phyloP scores from a whole-genome alignment of 2,888 invertebrate species.

The Lycophotia porphyrea region DNA sequence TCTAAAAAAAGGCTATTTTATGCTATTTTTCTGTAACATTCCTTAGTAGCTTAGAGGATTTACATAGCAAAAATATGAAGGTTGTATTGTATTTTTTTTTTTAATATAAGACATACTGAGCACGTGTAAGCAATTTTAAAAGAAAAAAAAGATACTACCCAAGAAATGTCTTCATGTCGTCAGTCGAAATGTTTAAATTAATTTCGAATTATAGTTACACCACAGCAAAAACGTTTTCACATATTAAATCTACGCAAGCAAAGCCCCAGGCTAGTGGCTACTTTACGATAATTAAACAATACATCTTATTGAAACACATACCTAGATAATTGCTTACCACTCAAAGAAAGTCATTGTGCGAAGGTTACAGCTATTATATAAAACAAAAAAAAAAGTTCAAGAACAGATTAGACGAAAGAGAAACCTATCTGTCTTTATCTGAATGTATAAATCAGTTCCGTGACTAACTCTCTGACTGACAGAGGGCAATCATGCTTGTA shows the following conservation, averaged over 20 bases:
- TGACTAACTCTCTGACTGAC: constrained; percentile 33
- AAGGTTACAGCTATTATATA: constrained; percentile 34
- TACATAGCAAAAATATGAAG: not conserved
- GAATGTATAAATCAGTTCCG: constrained; percentile 35
- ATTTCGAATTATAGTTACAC: constrained; percentile 39
- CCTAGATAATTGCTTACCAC: constrained; percentile 44
- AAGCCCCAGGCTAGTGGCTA: constrained; percentile 49
- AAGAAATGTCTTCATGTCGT: not conserved
- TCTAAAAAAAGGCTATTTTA: too few relatives aligned
- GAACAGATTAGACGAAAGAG: constrained; percentile 71
- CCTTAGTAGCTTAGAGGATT: not conserved
- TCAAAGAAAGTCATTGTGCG: constrained; percentile 38
- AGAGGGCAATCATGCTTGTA: not conserved
- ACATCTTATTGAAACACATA: constrained; percentile 55
- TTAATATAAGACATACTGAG: not conserved
- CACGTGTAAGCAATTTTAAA: not conserved
- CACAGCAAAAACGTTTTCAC: constrained; percentile 24
- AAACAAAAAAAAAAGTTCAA: constrained; percentile 54
- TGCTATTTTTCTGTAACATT: too few relatives aligned
- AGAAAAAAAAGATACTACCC: not conserved
- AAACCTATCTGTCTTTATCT: constrained; percentile 67
- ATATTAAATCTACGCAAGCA: constrained; percentile 36
- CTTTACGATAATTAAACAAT: constrained; percentile 58
- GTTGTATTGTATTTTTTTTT: not conserved
- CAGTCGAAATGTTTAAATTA: constrained; percentile 21